These are phyloP conservation scores for Chloroceryle amazona DNA, from an alignment of 2,797 vertebrate genomes.

Conservation along the genomic window DNA sequence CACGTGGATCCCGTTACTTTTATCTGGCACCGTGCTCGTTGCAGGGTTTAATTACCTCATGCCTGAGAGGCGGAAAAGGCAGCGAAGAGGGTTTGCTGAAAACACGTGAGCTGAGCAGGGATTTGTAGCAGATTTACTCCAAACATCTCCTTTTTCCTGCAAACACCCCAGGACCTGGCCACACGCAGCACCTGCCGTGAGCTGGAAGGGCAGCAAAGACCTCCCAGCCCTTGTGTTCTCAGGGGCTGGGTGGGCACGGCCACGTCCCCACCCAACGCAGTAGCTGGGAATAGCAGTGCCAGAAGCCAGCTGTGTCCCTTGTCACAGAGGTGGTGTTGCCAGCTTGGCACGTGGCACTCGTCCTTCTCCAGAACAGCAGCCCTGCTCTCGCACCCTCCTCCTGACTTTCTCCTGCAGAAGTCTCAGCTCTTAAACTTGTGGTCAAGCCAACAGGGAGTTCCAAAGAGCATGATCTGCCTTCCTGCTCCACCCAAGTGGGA, in stretches of 20 bases:
- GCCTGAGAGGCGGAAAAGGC: neutral
- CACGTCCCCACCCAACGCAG: neutral
- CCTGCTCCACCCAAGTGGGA: neutral
- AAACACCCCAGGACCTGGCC: neutral
- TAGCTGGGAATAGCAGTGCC: accelerated
- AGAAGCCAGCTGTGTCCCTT: neutral
- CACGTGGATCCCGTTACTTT: neutral
- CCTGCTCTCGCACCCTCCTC: accelerated
- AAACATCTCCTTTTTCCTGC: neutral
- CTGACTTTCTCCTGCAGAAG: neutral
- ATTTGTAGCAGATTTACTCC: neutral
- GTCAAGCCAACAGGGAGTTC: neutral
- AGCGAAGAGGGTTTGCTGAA: neutral
- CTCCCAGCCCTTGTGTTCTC: accelerated
- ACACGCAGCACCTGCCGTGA: neutral
- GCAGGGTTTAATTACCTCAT: neutral
- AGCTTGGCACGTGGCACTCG: accelerated
- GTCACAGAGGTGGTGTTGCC: neutral
- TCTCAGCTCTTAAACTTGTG: neutral
- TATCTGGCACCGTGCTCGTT: accelerated
- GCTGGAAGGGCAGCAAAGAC: neutral
- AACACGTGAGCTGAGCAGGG: accelerated
- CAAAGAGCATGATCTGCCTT: accelerated
- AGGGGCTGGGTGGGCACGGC: accelerated
- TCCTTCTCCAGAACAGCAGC: neutral